Evolutionary conservation across 2,797 vertebrate species (phyloP).

Genomic region (Gorsachius magnificus): DNA sequence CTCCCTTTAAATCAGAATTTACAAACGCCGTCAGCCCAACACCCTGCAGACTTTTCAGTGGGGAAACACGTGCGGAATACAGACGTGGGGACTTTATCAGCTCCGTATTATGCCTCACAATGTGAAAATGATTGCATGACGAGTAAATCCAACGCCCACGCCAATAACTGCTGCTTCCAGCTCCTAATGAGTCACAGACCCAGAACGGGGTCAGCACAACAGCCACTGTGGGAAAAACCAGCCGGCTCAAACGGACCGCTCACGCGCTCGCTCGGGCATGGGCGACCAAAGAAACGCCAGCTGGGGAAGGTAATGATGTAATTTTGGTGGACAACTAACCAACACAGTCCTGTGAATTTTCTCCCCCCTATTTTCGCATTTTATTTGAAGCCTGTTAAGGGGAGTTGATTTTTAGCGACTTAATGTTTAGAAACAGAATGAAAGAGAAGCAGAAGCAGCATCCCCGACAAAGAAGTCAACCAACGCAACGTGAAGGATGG

Average conservation of each 20-base stretch:
- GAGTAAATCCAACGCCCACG: background rate
- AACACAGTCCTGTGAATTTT: background rate
- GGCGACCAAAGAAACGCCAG: background rate
- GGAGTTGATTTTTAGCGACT: background rate
- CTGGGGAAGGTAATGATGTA: background rate
- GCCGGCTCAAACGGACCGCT: background rate
- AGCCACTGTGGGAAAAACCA: background rate
- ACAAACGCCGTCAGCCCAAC: background rate
- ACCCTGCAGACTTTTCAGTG: background rate
- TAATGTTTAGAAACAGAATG: background rate
- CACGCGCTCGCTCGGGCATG: background rate
- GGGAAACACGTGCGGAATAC: accelerated
- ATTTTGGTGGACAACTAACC: background rate
- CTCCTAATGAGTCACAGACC: background rate
- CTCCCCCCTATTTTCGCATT: background rate
- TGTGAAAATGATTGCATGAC: background rate
- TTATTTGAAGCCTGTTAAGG: background rate
- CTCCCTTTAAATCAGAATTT: background rate
- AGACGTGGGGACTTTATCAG: background rate
- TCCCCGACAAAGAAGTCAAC: background rate
- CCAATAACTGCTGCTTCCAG: background rate
- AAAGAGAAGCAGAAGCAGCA: background rate
- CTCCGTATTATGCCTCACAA: background rate
- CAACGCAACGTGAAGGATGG: background rate
- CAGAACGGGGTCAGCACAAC: background rate